phyloP scores from a whole-genome alignment of 2,888 invertebrate species.

The Chouioia cunea region DNA sequence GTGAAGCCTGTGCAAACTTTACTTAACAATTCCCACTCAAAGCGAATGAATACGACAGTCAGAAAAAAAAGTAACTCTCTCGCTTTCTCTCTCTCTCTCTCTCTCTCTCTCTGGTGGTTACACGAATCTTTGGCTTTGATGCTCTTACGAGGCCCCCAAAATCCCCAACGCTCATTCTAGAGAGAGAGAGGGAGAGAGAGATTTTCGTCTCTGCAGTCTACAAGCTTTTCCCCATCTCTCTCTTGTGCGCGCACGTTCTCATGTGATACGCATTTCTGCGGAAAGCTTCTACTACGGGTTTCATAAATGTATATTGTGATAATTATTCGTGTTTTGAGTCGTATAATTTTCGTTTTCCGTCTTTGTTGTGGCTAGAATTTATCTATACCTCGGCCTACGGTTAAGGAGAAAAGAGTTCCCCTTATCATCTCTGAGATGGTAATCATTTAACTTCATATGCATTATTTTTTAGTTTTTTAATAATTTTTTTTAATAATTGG shows the following conservation, averaged over 20 bases:
- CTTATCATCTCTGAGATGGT: no score
- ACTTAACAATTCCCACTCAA: no score
- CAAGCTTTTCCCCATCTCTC: slow-evolving; percentile 1
- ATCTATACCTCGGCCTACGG: background rate
- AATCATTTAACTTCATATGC: no score
- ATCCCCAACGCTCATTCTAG: slow-evolving; percentile 2
- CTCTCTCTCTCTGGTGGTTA: background rate
- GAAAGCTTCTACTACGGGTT: background rate
- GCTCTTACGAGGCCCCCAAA: slow-evolving; percentile 9
- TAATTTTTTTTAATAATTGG: no score
- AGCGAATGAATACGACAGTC: no score
- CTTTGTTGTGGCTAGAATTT: slow-evolving; percentile 4
- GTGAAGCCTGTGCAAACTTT: no score
- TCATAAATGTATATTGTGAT: slow-evolving; percentile 31
- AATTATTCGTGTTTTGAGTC: slow-evolving; percentile 29
- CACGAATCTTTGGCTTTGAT: slow-evolving; percentile 26
- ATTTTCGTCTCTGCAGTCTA: background rate
- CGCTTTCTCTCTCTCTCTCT: no score
- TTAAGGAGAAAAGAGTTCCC: no score
- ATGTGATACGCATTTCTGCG: background rate
- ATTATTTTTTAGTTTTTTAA: no score
- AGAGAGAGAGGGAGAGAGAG: background rate
- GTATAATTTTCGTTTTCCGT: background rate
- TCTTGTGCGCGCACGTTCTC: no score
- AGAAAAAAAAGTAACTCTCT: no score